Percentiles rank a stretch among this genome's conserved stretches.
Evolutionary conservation across 1,140 invertebrate genomes (phyloP).

Genomic region (Rhagoletis zephyria): DNA sequence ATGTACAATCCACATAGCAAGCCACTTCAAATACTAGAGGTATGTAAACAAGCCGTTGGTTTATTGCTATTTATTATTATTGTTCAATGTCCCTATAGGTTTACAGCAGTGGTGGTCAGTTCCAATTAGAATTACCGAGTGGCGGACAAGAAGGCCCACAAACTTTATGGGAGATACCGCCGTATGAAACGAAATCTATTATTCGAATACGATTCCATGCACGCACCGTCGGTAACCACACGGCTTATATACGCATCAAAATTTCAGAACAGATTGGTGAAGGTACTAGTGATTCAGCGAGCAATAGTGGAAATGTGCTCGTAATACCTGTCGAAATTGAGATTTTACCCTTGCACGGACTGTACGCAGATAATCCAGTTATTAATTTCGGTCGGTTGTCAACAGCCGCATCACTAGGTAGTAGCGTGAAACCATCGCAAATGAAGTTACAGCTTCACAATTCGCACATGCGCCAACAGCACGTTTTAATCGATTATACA

Average conservation of each 20-base stretch:
- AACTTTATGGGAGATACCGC: constrained; percentile 90
- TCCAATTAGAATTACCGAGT: constrained; percentile 90
- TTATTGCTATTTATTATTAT: constrained; percentile 1
- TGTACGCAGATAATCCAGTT: constrained; percentile 84
- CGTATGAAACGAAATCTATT: constrained; percentile 89
- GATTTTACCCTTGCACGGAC: constrained; percentile 81
- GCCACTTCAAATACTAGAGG: constrained; percentile 83
- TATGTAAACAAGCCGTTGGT: constrained; percentile 53
- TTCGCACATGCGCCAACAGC: constrained; percentile 55
- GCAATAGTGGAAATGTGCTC: constrained; percentile 74
- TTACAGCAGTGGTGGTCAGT: constrained; percentile 91
- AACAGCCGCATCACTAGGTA: background rate
- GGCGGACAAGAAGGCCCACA: constrained; percentile 82
- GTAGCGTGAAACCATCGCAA: constrained; percentile 56
- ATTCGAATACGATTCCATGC: constrained; percentile 89
- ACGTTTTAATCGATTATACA: constrained; percentile 61
- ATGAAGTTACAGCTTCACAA: constrained; percentile 66
- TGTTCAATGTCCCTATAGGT: constrained; percentile 58
- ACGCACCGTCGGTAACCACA: constrained; percentile 73
- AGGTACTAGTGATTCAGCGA: constrained; percentile 52
- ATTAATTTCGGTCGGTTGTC: constrained; percentile 85
- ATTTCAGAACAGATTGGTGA: constrained; percentile 58
- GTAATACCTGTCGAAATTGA: constrained; percentile 91
- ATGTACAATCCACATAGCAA: constrained; percentile 94
- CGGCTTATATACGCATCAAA: constrained; percentile 73